Conservation (phyloP, 2,113 vertebrate genomes). For the Lamprotornis superbus region DNA sequence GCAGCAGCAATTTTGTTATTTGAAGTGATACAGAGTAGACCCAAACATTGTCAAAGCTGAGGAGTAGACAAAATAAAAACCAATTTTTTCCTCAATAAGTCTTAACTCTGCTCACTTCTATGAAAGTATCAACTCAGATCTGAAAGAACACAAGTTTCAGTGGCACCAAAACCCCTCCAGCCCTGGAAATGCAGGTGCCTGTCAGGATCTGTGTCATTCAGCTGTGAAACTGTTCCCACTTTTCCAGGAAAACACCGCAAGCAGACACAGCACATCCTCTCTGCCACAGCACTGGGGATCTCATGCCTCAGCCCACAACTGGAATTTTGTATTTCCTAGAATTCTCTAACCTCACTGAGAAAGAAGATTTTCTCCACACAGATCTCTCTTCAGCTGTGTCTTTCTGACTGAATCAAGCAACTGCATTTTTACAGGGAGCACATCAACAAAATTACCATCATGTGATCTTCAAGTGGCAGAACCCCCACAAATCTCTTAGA, state of each 20-base stretch:
- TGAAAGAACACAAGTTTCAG: neutral
- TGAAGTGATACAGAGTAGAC: neutral
- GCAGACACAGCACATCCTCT: neutral
- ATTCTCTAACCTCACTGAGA: neutral
- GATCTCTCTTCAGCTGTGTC: neutral
- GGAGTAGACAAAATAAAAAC: neutral
- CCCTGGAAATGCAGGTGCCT: neutral
- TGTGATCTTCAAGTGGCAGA: neutral
- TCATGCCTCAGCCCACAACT: neutral
- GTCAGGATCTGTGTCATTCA: neutral
- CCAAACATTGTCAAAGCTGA: neutral
- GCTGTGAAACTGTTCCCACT: neutral
- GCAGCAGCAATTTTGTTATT: neutral
- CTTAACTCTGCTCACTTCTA: neutral
- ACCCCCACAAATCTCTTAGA: neutral
- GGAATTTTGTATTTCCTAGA: fast-evolving
- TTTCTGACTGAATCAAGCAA: neutral
- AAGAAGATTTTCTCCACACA: neutral
- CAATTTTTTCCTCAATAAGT: neutral
- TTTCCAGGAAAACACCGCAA: neutral
- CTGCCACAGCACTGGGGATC: neutral
- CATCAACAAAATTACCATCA: too few species aligned
- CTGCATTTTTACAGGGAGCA: neutral
- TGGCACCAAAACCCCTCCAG: fast-evolving
- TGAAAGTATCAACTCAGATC: neutral